phyloP scores from a whole-genome alignment of 1,140 invertebrate species.

The Ostrea edulis region DNA sequence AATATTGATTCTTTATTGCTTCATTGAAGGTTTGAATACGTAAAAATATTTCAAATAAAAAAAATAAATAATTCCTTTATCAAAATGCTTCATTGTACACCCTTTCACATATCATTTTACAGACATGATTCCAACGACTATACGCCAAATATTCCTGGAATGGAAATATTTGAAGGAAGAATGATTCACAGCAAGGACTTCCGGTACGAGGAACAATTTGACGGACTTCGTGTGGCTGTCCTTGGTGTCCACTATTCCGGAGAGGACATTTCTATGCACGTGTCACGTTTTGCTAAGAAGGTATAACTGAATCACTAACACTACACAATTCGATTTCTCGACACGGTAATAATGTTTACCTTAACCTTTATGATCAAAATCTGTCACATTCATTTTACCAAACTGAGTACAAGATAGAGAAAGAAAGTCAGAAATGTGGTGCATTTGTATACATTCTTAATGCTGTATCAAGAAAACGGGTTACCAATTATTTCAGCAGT shows the following conservation, averaged over 20 bases:
- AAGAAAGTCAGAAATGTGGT: not conserved
- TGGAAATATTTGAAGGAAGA: constrained; percentile 88
- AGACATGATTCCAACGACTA: constrained; percentile 35
- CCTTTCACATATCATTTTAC: not conserved
- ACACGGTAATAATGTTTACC: too few species aligned
- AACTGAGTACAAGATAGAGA: not conserved
- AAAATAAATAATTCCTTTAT: too few species aligned
- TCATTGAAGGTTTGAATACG: too few species aligned
- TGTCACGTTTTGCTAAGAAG: constrained; percentile 81
- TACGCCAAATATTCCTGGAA: constrained; percentile 83
- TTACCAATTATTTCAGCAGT: too few species aligned
- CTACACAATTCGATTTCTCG: too few species aligned
- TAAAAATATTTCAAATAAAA: too few species aligned
- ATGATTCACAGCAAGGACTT: constrained; percentile 92
- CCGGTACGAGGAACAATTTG: constrained; percentile 85
- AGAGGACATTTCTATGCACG: constrained; percentile 88
- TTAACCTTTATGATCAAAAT: too few species aligned
- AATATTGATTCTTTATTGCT: too few species aligned
- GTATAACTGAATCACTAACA: constrained; percentile 10
- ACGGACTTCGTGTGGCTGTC: constrained; percentile 85
- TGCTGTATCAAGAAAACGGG: too few species aligned
- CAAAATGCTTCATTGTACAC: too few species aligned
- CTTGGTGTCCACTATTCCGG: constrained; percentile 93
- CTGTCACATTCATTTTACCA: too few species aligned
- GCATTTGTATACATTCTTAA: not conserved